phyloP scores from a whole-genome alignment of 1,140 invertebrate species.

The Vollenhovia emeryi region DNA sequence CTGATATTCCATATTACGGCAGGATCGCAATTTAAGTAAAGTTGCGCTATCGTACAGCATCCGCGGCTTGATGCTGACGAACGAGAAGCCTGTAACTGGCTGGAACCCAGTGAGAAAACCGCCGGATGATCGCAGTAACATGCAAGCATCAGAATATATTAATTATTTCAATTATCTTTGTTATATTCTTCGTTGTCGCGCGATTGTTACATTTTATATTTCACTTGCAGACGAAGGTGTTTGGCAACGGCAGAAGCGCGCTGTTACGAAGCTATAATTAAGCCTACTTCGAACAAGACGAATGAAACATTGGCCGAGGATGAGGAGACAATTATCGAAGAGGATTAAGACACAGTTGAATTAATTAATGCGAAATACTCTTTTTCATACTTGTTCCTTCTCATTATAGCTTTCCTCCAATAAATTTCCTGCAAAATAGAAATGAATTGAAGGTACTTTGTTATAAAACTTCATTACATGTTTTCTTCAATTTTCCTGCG shows the following conservation, averaged over 20 bases:
- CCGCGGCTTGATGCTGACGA: slow-evolving; percentile 89
- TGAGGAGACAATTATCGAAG: slow-evolving; percentile 68
- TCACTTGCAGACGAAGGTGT: slow-evolving; percentile 74
- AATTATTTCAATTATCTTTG: slow-evolving; percentile 43
- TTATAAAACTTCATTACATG: too few relatives aligned
- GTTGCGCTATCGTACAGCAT: slow-evolving; percentile 85
- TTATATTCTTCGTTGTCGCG: not conserved
- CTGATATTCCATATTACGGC: slow-evolving; percentile 28
- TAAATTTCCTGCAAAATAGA: not conserved
- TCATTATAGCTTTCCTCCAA: not conserved
- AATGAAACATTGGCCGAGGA: slow-evolving; percentile 4
- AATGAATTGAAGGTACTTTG: too few relatives aligned
- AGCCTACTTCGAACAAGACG: slow-evolving; percentile 57
- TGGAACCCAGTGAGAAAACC: slow-evolving; percentile 91
- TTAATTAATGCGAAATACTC: not conserved
- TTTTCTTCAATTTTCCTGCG: too few relatives aligned
- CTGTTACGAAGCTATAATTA: slow-evolving; percentile 77
- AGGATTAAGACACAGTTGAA: slow-evolving; percentile 1
- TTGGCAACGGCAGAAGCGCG: slow-evolving; percentile 73
- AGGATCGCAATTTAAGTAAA: slow-evolving; percentile 80
- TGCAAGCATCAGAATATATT: slow-evolving; percentile 71
- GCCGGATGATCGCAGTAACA: slow-evolving; percentile 76
- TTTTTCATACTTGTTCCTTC: not conserved
- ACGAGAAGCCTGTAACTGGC: slow-evolving; percentile 88
- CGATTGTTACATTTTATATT: slow-evolving; percentile 23